Base-by-base conservation (phyloP, 35 echinoderm and acorn worm species). In the Hemicentrotus pulcherrimus region DNA sequence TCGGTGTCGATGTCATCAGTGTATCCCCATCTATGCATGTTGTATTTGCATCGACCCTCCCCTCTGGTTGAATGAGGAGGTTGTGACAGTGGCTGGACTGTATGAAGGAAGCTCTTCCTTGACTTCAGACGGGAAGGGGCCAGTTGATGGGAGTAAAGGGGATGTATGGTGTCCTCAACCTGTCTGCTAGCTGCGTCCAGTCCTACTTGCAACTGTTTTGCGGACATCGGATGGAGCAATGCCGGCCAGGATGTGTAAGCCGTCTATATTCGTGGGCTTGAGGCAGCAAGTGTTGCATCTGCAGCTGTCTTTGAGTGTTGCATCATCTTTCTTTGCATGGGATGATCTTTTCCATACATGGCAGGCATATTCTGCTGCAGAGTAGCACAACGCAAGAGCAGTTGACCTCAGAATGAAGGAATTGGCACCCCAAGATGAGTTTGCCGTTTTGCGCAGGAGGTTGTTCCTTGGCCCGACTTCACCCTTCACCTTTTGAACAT, bases 381-480 rank as follows among this genome's bases (percentile, higher is more conserved):
- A n/a, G n/a, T n/a, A n/a, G 91, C 32, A 92, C 4, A 92, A n/a
- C n/a, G 91, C 91, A 15, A 92, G 91, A 47, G 91, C 41, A 92
- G 91, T 92, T 16, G 91, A 92, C 33, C 31, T 28, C 91, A 47
- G 35, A 14, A 33, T 92, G 46, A 33, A 2, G 15, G 91, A 3
- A 92, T 92, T 92, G 47, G 47, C 86, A 91, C 88, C 95, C 88
- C 86, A 95, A 48, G 46, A 91, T 0, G 86, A 59, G 86, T 95
- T 95, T 55, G 95, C 58, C 5, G 92, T 88, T 61, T 95, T 95
- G 9, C 48, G 45, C 0, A 91, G 48, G 48, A 92, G 86, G 48
- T 95, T 92, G 55, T 95, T 95, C 32, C 95, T 88, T 24, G 87
- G 61, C 11, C 35, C 31, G 45, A 91, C 95, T 59, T 91, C 91